Percentiles rank a stretch among this genome's conserved stretches.
phyloP scores from a whole-genome alignment of 2,797 vertebrate genomes.

The Echeneis naucrates region DNA sequence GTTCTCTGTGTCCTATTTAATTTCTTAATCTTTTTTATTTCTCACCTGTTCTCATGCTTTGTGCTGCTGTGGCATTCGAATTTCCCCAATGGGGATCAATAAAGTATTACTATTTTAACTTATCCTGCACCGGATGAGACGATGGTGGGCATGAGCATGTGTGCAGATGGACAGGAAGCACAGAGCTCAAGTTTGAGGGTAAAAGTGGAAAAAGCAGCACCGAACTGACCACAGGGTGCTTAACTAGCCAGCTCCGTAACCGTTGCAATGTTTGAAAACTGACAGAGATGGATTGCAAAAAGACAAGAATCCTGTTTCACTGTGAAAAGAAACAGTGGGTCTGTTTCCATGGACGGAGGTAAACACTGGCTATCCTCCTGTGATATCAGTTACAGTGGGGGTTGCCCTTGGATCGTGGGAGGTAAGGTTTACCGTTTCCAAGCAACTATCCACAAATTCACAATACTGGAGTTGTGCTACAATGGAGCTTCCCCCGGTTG shows the following conservation, averaged over 20 bases:
- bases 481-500: constrained; percentile 31
- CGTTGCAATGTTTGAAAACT: constrained; percentile 15
- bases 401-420: constrained; percentile 54
- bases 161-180: not conserved
- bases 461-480: constrained; percentile 41
- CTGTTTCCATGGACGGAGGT: constrained; percentile 66
- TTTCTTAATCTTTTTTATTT: too few relatives aligned
- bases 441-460: constrained; percentile 65
- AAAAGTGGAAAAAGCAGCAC: not conserved
- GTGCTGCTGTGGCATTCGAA: too few relatives aligned
- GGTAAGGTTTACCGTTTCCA: constrained; percentile 67
- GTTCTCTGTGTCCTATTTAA: too few relatives aligned
- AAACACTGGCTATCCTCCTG: constrained; percentile 65
- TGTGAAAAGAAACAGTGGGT: constrained; percentile 53
- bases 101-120: too few relatives aligned
- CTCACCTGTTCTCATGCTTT: too few relatives aligned
- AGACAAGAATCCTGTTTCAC: constrained; percentile 54
- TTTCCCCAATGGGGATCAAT: too few relatives aligned
- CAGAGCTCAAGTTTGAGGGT: not conserved
- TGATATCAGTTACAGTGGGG: constrained; percentile 65
- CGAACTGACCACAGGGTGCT: not conserved
- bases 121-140: not conserved
- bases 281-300: constrained; percentile 8
- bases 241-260: constrained; percentile 5
- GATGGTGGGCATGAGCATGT: not conserved